Evolutionary conservation across 2,888 invertebrate species (phyloP).

Genomic region (Cheilosia variabilis): DNA sequence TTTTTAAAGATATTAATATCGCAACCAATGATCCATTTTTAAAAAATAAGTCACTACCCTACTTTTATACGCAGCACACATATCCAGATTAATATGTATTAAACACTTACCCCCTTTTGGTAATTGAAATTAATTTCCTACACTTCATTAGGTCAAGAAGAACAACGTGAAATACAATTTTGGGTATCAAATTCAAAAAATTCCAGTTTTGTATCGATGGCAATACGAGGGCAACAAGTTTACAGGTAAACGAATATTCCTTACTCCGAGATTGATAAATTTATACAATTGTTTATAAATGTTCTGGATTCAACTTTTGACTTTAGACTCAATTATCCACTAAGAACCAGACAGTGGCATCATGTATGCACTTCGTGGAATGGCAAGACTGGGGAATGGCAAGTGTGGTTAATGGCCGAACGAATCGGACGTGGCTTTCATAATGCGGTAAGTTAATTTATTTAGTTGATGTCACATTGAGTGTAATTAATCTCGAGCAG

Average conservation of each 20-base stretch:
- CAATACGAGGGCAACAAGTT: conserved; percentile 92
- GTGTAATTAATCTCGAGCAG: conserved; percentile 54
- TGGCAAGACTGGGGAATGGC: conserved; percentile 95
- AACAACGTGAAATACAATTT: conserved; percentile 89
- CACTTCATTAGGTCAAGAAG: conserved; percentile 86
- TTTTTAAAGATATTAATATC: no score
- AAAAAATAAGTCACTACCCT: no score
- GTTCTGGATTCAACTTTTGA: background rate
- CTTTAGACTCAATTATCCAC: conserved; percentile 87
- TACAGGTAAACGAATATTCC: conserved; percentile 85
- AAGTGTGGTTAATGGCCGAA: conserved; percentile 94
- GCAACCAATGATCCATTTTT: no score
- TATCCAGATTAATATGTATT: background rate
- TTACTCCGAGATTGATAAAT: conserved; percentile 17
- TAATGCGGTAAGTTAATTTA: conserved; percentile 88
- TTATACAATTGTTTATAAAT: conserved; percentile 6
- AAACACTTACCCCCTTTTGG: background rate
- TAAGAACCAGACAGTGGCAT: conserved; percentile 90
- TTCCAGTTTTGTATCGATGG: conserved; percentile 92
- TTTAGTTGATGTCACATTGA: conserved; percentile 46
- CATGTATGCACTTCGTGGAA: conserved; percentile 95
- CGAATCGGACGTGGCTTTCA: conserved; percentile 93
- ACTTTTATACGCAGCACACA: background rate
- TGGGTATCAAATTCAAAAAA: conserved; percentile 92
- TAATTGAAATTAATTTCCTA: conserved; percentile 1